Base-by-base conservation (phyloP, 2,113 vertebrate species). In the Dicerorhinus sumatrensis region DNA sequence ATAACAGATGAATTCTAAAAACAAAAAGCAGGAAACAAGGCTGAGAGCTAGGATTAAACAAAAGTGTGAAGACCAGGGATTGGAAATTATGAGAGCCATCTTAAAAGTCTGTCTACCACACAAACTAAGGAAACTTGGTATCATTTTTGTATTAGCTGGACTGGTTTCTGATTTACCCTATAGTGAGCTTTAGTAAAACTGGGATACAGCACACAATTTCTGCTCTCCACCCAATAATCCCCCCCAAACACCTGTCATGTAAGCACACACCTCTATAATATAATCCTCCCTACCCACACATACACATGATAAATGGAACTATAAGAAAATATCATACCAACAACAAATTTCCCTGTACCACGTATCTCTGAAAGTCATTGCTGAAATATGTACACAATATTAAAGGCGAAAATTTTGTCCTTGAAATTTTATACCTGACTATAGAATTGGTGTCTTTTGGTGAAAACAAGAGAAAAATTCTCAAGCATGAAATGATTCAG, bases 201-300 rank as follows among this genome's bases (percentile, higher is more conserved):
- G 8, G 6, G 25, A 58, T 21, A 48, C 5, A 60, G 12, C 1
- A 60, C 48, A 8, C 5, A 36, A 23, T 58, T 29, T 84, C 23
- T 85, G 14, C 23, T 67, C 69, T 3, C 18, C 7, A 31, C 31
- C 0, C 17, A 69, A 18, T 31, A 73, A 48, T 39, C 16, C 51
- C 8, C 6, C 14, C 17, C 9, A 1, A 56, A 0, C 11, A 8
- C 3, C 8, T 60, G 23, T 5, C 18, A 29, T 75, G 29, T 36
- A 85, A 91, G 29, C 2, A 39, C 46, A 31, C 5, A 18, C 13
- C 33, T 54, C 29, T 54, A 27, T 33, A 89, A 33, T 33, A 39
- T 5, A 67, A 17, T 84, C 36, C 8, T 58, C 70, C 36, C 2
- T 73, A 39, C 27, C 6, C 36, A 75, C 21, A 56, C 36, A 65